Percentiles rank a stretch among this genome's conserved stretches.
Evolutionary conservation across 2,888 invertebrate genomes (phyloP).

Genomic region (Drosophila putrida): DNA sequence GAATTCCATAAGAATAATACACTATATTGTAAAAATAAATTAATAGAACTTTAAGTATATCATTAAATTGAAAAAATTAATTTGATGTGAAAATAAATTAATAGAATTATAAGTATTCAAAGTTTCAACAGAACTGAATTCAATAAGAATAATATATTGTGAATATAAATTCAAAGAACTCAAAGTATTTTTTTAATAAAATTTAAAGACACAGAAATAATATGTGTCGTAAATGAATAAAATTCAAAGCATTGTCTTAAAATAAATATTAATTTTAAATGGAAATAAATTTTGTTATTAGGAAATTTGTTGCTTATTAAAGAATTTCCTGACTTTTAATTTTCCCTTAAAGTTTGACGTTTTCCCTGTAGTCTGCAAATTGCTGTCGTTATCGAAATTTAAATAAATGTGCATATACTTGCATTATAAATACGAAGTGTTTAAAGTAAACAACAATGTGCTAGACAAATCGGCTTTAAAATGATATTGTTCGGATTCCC

Average conservation of each 20-base stretch:
- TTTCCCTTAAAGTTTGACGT: background rate
- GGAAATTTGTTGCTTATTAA: background rate
- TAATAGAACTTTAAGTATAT: background rate
- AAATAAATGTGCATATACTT: constrained; percentile 4
- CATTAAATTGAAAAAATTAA: too few species aligned
- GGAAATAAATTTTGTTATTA: too few species aligned
- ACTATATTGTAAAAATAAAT: background rate
- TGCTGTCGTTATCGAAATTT: constrained; percentile 11
- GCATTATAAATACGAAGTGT: constrained; percentile 12
- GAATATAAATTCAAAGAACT: background rate
- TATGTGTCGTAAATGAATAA: too few species aligned
- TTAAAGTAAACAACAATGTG: constrained; percentile 39
- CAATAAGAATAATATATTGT: background rate
- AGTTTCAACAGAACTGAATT: too few species aligned
- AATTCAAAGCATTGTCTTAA: too few species aligned
- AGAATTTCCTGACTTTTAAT: background rate
- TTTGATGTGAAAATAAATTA: background rate
- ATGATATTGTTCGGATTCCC: constrained; percentile 34
- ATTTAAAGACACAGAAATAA: too few species aligned
- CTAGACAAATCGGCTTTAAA: constrained; percentile 53
- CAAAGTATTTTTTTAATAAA: background rate
- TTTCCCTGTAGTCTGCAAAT: background rate
- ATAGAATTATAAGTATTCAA: too few species aligned
- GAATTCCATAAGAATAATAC: background rate
- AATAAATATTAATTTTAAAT: too few species aligned